These are phyloP conservation scores for Lasiurus borealis DNA, from an alignment of 2,113 vertebrate species.

Conservation along the genomic window DNA sequence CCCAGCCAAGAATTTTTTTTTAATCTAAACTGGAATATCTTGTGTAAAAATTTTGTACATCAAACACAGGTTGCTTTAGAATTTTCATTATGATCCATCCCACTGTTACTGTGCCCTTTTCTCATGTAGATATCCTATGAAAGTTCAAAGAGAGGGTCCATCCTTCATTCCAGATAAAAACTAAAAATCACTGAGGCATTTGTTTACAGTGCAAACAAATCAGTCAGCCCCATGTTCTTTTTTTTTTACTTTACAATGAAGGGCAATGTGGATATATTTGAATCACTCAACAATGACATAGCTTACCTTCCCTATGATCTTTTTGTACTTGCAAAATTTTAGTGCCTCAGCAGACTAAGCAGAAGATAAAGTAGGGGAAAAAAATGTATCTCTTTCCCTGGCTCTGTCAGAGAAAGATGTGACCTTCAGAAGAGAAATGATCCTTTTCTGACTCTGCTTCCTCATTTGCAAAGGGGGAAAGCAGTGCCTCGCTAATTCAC, in stretches of 20 bases:
- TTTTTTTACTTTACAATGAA: background rate
- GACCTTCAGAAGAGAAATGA: conserved; percentile 30
- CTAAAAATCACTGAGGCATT: conserved; percentile 64
- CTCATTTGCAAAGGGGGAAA: conserved; percentile 69
- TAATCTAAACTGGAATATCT: background rate
- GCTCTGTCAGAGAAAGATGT: conserved; percentile 25
- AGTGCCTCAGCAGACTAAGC: background rate
- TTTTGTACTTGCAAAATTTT: background rate
- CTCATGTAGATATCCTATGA: background rate
- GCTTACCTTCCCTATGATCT: conserved; percentile 15
- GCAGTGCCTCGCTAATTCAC: conserved; percentile 64
- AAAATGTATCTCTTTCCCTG: background rate
- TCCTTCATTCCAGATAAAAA: conserved; percentile 59
- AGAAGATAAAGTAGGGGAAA: conserved; percentile 18
- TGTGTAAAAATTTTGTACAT: background rate
- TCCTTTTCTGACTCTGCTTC: conserved; percentile 62
- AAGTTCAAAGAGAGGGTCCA: background rate
- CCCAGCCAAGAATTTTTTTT: background rate
- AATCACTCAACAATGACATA: conserved; percentile 14
- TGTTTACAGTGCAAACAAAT: conserved; percentile 41
- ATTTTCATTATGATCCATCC: background rate
- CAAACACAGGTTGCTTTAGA: background rate
- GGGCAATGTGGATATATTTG: background rate
- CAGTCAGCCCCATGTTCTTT: background rate
- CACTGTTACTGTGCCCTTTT: background rate